These are phyloP conservation scores for Pantherophis vulpinus DNA, from an alignment of 2,797 vertebrate species.

Conservation along the genomic window DNA sequence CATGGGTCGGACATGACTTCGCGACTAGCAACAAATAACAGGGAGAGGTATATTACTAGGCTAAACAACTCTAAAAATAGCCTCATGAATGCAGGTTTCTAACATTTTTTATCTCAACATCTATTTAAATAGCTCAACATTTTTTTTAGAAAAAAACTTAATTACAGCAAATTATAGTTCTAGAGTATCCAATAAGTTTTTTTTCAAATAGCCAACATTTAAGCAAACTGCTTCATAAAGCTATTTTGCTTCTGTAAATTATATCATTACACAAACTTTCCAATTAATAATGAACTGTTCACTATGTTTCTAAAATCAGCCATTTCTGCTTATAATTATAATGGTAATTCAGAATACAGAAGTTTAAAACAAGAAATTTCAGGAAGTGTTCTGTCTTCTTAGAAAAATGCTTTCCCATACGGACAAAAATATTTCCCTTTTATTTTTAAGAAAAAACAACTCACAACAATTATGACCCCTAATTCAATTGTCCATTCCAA, in stretches of 20 bases:
- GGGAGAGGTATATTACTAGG: conserved; percentile 26
- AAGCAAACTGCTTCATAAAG: fast-evolving
- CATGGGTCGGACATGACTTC: too few species aligned
- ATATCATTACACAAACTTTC: conserved; percentile 13
- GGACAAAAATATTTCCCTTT: neutral
- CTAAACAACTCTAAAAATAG: conserved; percentile 21
- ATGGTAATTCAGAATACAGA: neutral
- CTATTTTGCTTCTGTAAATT: neutral
- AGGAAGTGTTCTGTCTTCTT: neutral
- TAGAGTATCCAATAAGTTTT: neutral
- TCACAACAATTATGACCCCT: neutral
- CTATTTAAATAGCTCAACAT: conserved; percentile 44
- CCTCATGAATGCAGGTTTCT: conserved; percentile 37
- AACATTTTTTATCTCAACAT: conserved; percentile 28
- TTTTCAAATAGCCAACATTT: neutral
- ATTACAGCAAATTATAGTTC: conserved; percentile 30
- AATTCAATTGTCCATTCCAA: neutral
- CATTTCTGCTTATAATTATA: neutral
- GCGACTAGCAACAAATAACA: too few species aligned
- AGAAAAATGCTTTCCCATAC: neutral
- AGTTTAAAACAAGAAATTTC: neutral
- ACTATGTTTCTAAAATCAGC: neutral
- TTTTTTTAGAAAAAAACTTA: conserved; percentile 13
- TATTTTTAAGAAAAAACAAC: neutral
- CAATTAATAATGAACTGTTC: neutral